Evolutionary conservation across 2,888 invertebrate species (phyloP).

Genomic region (Oscheius sp.): DNA sequence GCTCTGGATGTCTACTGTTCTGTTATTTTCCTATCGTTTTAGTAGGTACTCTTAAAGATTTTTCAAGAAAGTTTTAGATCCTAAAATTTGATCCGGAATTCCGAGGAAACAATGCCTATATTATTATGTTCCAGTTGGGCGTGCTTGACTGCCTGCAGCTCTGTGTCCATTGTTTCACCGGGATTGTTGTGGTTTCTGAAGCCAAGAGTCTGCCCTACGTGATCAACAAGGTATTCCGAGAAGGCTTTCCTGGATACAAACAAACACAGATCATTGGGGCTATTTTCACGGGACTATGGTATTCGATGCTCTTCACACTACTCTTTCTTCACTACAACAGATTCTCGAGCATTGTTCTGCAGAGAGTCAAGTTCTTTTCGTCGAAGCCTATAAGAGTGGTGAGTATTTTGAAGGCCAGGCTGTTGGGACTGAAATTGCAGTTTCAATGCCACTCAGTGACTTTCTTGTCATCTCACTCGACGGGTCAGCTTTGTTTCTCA

Average conservation of each 20-base stretch:
- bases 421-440: too few species aligned
- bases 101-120: constrained; percentile 9
- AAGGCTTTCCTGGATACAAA: neutral
- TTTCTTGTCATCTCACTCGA: too few species aligned
- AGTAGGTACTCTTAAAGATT: neutral
- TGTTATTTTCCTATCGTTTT: constrained; percentile 20
- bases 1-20: neutral
- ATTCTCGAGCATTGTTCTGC: constrained; percentile 13
- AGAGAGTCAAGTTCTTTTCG: neutral
- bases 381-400: neutral
- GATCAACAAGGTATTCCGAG: constrained; percentile 8
- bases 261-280: constrained; percentile 19
- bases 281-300: constrained; percentile 31
- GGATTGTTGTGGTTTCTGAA: constrained; percentile 6
- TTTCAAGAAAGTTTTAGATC: constrained; percentile 2
- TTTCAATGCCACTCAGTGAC: too few species aligned
- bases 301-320: constrained; percentile 26
- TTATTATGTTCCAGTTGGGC: constrained; percentile 20
- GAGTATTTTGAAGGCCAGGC: neutral
- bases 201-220: neutral
- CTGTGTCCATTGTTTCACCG: constrained; percentile 14
- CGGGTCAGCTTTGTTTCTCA: too few species aligned
- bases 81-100: constrained; percentile 18
- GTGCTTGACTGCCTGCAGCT: constrained; percentile 23
- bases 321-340: constrained; percentile 26